Evolutionary conservation across 2,888 invertebrate genomes (phyloP).

Genomic region (Agonum fuliginosum): DNA sequence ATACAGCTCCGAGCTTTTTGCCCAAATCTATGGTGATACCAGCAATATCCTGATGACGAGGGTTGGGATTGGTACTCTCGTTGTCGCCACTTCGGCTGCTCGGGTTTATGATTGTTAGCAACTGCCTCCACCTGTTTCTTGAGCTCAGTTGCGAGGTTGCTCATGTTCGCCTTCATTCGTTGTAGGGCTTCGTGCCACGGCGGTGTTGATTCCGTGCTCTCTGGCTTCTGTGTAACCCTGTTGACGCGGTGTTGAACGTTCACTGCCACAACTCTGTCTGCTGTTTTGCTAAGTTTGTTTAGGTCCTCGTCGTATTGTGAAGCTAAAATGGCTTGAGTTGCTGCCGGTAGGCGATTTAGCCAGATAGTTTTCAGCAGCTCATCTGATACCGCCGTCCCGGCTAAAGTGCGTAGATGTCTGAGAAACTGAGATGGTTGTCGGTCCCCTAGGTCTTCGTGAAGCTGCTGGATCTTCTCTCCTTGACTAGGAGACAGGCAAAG

Average conservation of each 20-base stretch:
- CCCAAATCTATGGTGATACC: neutral
- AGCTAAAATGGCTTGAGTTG: constrained; percentile 49
- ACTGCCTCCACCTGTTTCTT: neutral
- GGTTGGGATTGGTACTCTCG: neutral
- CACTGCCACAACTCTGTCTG: neutral
- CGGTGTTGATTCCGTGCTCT: too few species aligned
- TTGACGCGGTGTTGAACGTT: neutral
- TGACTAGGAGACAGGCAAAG: constrained; percentile 39
- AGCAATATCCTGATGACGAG: neutral
- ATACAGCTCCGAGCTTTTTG: neutral
- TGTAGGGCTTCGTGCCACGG: neutral
- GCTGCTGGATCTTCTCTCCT: neutral
- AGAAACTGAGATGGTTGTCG: constrained; percentile 25
- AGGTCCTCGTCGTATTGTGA: constrained; percentile 8
- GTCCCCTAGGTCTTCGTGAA: constrained; percentile 13
- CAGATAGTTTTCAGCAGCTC: constrained; percentile 57
- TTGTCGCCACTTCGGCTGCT: neutral
- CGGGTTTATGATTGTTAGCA: too few species aligned
- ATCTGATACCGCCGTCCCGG: constrained; percentile 51
- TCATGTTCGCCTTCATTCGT: neutral
- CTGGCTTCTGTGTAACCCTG: neutral
- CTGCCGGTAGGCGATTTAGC: constrained; percentile 52
- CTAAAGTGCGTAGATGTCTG: neutral
- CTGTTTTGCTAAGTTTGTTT: constrained; percentile 24
- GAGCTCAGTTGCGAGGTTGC: neutral